A percentile compares a stretch with the other conserved stretches of the same genome.
phyloP scores from a whole-genome alignment of 2,888 invertebrate species.

The Andrena trimmerana region DNA sequence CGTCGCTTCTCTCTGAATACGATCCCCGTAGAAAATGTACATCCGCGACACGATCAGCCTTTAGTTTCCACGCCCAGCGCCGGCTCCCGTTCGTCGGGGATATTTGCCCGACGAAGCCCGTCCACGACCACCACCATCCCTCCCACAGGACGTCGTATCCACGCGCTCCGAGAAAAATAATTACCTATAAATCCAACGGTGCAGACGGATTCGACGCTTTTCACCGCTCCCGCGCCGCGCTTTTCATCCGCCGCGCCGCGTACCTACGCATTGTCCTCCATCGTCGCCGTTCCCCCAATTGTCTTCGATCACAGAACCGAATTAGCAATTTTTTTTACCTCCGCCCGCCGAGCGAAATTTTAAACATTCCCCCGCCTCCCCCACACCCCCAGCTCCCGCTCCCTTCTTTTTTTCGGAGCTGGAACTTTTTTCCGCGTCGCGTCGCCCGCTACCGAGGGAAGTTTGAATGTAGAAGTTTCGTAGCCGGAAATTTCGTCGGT shows the following conservation, averaged over 20 bases:
- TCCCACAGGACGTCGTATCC: constrained; percentile 31
- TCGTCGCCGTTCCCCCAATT: constrained; percentile 40
- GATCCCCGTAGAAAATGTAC: constrained; percentile 73
- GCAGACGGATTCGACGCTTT: constrained; percentile 60
- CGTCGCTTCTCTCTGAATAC: constrained; percentile 64
- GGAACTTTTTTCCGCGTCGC: constrained; percentile 7
- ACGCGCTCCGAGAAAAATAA: constrained; percentile 76
- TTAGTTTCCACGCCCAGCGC: constrained; percentile 74
- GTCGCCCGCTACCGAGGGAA: constrained; percentile 10
- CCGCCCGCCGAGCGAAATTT: not conserved
- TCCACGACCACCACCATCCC: constrained; percentile 52
- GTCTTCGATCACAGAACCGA: constrained; percentile 59
- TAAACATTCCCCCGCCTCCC: constrained; percentile 4
- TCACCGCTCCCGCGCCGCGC: constrained; percentile 11
- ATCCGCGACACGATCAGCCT: constrained; percentile 73
- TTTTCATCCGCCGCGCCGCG: constrained; percentile 31
- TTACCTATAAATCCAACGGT: constrained; percentile 81
- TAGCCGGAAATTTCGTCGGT: not conserved
- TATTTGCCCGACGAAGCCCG: constrained; percentile 67
- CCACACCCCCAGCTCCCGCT: not conserved
- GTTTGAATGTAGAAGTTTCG: constrained; percentile 32
- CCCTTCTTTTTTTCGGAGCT: constrained; percentile 6
- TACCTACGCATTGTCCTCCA: constrained; percentile 55
- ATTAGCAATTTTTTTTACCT: constrained; percentile 28
- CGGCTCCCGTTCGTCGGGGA: constrained; percentile 63